phyloP scores from a whole-genome alignment of 2,113 vertebrate genomes.

The Mustelus asterias region DNA sequence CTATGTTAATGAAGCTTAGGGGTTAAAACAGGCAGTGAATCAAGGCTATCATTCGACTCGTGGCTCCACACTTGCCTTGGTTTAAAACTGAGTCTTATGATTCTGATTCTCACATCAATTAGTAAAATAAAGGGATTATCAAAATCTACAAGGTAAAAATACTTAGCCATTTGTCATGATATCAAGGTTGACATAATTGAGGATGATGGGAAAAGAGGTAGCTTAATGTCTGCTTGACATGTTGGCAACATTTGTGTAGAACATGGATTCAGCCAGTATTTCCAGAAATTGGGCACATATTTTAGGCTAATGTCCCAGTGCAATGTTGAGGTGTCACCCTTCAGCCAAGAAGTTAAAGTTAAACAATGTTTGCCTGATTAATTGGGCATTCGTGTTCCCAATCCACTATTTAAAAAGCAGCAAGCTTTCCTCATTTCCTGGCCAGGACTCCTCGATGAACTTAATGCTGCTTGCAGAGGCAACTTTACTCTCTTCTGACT shows the following conservation, averaged over 20 bases:
- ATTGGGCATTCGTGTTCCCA: neutral
- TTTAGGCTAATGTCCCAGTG: neutral
- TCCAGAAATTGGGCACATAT: neutral
- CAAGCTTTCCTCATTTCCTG: neutral
- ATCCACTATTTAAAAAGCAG: neutral
- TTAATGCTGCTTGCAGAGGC: neutral
- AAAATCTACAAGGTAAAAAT: too few relatives aligned
- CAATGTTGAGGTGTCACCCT: neutral
- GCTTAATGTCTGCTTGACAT: neutral
- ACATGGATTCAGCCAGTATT: neutral
- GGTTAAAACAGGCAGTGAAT: too few relatives aligned
- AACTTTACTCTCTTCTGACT: neutral
- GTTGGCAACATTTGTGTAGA: neutral
- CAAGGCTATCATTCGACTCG: too few relatives aligned
- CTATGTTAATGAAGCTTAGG: too few relatives aligned
- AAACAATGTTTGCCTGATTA: neutral
- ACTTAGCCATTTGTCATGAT: too few relatives aligned
- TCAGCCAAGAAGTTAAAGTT: neutral
- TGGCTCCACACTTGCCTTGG: too few relatives aligned
- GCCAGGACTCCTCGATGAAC: neutral
- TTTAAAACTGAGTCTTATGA: too few relatives aligned
- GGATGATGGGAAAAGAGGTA: neutral
- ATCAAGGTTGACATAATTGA: too few relatives aligned
- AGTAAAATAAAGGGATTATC: too few relatives aligned
- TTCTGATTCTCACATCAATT: too few relatives aligned